A percentile compares a stretch with the other conserved stretches of the same genome.
phyloP scores from a whole-genome alignment of 2,888 invertebrate genomes.

The Leptinotarsa peninsularis region DNA sequence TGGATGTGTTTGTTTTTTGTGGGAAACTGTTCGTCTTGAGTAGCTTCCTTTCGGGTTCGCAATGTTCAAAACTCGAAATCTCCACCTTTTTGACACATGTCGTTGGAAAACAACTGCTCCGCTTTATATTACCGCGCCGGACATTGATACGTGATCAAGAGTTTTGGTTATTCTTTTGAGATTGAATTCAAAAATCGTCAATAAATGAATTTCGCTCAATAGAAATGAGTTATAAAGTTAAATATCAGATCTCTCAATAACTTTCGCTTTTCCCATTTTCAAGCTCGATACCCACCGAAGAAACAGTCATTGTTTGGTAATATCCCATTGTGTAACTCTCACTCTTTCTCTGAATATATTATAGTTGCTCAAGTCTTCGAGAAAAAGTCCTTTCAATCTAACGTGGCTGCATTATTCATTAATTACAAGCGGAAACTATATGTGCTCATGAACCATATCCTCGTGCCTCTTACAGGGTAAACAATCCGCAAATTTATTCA shows the following conservation, averaged over 20 bases:
- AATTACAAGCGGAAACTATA: neutral
- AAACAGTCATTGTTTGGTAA: neutral
- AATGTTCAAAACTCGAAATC: no score
- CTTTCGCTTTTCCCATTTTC: neutral
- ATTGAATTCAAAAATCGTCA: no score
- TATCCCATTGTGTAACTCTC: neutral
- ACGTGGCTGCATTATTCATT: neutral
- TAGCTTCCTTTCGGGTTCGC: no score
- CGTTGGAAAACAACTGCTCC: no score
- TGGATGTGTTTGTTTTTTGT: neutral
- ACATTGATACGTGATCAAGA: no score
- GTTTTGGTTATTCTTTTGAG: no score
- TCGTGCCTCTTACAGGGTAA: neutral
- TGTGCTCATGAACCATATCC: slow-evolving; percentile 7
- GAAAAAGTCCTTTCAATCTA: neutral
- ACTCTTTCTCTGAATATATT: neutral
- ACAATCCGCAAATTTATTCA: neutral
- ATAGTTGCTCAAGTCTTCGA: neutral
- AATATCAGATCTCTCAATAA: neutral
- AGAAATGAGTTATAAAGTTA: no score
- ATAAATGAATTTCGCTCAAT: no score
- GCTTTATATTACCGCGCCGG: no score
- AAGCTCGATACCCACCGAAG: neutral
- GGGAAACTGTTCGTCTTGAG: no score
- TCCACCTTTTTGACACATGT: no score